Base-by-base conservation (phyloP, 2,888 invertebrate species). In the Schizotus pectinicornis region DNA sequence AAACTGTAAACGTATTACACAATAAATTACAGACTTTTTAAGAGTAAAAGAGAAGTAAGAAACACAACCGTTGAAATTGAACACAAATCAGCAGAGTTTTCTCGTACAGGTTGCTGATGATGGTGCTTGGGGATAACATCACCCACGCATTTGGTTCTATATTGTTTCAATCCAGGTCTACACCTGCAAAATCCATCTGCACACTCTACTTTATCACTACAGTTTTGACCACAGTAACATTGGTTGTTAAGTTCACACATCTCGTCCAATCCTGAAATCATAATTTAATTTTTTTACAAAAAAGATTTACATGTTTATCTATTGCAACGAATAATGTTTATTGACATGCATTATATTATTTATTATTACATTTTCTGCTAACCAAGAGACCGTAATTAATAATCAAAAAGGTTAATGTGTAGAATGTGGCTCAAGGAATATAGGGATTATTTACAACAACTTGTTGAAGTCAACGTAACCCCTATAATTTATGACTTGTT, bases 161-260 rank as follows among this genome's bases (percentile, higher is more conserved):
- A 68, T 1, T 69, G 64, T 46, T 68, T 68, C 49, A 71, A 69
- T 7, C 74, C 75, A 13, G 58, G 61, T 63, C 63, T 71, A 56
- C 76, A 76, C 1, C 69, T 61, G 49, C 76, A 76, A 13, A 67
- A 71, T 41, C 69, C 65, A 42, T 67, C 67, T 11, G 72, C 67
- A 43, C 76, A 76, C 9, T 69, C 72, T 39, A 76, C 74, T 68
- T 68, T 74, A 22, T 70, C 69, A 30, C 69, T 63, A 60, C 75
- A 75, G 58, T 72, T 72, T 39, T 69, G 70, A 12, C 76, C 76
- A 57, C 75, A 75, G 52, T 75, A 76, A 43, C 76, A 76, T 52
- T 76, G 73, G 51, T 73, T 69, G 50, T 74, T 68, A 22, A 65
- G 63, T 14, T 74, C 72, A 52, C 76, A 76, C 12, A 65, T 53